phyloP scores from a whole-genome alignment of 2,888 invertebrate genomes.

The Nomada ferruginata region DNA sequence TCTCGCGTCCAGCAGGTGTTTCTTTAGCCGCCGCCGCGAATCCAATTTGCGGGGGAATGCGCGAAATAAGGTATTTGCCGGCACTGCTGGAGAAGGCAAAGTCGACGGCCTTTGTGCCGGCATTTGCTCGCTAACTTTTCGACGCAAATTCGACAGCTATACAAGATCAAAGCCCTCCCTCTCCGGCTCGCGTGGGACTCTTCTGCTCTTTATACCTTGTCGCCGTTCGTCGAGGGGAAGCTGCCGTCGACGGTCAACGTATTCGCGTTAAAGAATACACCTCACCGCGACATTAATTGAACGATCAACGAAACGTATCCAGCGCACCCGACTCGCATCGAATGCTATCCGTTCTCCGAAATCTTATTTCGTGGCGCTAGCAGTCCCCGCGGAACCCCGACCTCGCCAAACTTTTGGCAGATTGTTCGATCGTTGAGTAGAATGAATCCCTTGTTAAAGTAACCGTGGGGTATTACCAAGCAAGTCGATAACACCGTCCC shows the following conservation, averaged over 20 bases:
- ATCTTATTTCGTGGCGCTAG: background rate
- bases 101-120: conserved; percentile 42
- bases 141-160: conserved; percentile 74
- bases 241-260: background rate
- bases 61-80: conserved; percentile 49
- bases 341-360: background rate
- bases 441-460: conserved; percentile 11
- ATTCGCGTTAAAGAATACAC: background rate
- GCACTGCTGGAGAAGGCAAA: conserved; percentile 13
- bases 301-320: background rate
- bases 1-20: no score
- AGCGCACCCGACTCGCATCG: background rate
- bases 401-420: background rate
- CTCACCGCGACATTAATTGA: background rate
- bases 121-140: conserved; percentile 57
- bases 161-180: conserved; percentile 73
- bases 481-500: background rate
- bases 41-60: conserved; percentile 41
- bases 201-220: background rate
- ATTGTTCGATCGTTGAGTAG: conserved; percentile 1
- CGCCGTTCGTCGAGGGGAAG: background rate
- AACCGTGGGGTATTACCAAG: conserved; percentile 15
- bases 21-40: conserved; percentile 16
- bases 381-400: background rate
- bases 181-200: conserved; percentile 11